These are phyloP conservation scores for Sebastes trivittatus DNA, from an alignment of 2,797 vertebrate species.

Conservation along the genomic window DNA sequence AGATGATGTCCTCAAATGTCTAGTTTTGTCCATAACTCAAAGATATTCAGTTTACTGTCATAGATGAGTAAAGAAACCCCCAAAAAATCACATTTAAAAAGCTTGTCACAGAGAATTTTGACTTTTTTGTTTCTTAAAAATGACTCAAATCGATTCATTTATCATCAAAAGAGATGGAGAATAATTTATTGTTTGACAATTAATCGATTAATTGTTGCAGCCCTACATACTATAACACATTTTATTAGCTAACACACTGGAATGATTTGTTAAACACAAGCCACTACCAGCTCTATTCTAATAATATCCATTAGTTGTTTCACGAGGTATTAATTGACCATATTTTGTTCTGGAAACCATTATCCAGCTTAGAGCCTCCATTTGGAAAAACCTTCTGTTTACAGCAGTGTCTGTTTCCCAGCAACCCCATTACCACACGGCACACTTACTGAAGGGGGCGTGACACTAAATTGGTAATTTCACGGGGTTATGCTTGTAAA, in stretches of 20 bases:
- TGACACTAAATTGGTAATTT: constrained; percentile 60
- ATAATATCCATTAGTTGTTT: constrained; percentile 3
- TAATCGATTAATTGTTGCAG: no score
- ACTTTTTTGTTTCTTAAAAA: no score
- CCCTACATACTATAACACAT: neutral
- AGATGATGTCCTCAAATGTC: no score
- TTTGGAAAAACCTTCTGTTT: constrained; percentile 57
- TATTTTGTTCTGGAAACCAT: constrained; percentile 50
- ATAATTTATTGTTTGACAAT: no score
- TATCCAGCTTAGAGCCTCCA: constrained; percentile 23
- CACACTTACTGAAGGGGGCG: constrained; percentile 39
- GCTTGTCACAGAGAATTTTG: no score
- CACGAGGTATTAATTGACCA: constrained; percentile 15
- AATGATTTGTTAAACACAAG: neutral
- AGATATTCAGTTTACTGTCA: no score
- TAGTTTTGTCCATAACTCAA: no score
- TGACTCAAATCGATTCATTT: no score
- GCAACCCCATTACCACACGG: constrained; percentile 70
- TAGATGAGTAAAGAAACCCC: no score
- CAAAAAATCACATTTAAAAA: no score
- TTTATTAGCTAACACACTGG: neutral
- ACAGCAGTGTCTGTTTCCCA: constrained; percentile 69
- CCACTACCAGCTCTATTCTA: neutral
- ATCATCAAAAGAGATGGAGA: no score
- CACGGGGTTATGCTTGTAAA: constrained; percentile 55